phyloP scores from a whole-genome alignment of 2,797 vertebrate species.

The Xiphorhynchus erythropygius region DNA sequence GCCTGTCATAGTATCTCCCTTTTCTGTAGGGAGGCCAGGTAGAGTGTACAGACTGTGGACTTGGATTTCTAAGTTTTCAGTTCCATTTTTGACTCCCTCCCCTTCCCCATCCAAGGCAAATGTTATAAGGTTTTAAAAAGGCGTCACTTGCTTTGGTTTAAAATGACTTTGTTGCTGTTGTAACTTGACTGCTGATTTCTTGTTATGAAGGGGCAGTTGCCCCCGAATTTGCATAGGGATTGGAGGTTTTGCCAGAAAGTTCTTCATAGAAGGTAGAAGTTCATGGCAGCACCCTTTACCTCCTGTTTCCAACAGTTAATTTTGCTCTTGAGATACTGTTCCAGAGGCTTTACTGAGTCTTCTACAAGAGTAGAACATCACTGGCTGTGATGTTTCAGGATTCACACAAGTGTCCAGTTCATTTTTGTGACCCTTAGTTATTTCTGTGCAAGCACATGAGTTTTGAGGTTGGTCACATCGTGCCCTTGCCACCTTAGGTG shows the following conservation, averaged over 20 bases:
- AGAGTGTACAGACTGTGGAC: background rate
- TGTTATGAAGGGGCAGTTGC: background rate
- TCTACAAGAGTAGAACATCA: background rate
- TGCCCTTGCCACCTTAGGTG: background rate
- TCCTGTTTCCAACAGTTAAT: background rate
- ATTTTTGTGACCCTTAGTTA: background rate
- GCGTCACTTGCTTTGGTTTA: background rate
- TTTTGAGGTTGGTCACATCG: background rate
- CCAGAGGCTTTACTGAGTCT: background rate
- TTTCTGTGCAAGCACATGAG: background rate
- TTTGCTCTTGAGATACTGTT: background rate
- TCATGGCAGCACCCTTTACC: background rate
- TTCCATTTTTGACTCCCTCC: background rate
- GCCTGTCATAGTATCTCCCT: conserved; percentile 74
- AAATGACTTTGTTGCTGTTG: background rate
- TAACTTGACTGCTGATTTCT: background rate
- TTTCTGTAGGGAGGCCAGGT: conserved; percentile 81
- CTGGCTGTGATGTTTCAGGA: background rate
- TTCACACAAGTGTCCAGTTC: background rate
- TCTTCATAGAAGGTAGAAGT: background rate
- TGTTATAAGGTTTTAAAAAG: background rate
- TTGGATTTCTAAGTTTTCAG: background rate
- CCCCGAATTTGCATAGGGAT: background rate
- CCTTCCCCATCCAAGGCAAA: background rate
- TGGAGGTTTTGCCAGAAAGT: background rate